These are phyloP conservation scores for Aphaenogaster rudis DNA, from an alignment of 1,140 invertebrate genomes.

Conservation along the genomic window DNA sequence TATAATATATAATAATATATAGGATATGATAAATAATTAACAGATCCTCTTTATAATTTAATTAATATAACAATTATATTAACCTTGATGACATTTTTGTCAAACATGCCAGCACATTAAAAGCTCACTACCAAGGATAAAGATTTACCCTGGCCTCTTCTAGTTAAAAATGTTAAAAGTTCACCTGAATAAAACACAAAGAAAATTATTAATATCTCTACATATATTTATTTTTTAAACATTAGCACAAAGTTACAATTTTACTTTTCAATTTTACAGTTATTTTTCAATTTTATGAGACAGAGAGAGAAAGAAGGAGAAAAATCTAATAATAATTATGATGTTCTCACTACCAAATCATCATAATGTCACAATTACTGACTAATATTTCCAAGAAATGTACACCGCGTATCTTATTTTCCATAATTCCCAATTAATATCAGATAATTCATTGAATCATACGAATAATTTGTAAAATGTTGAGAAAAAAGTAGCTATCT, in stretches of 20 bases:
- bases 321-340: not conserved
- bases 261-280: not conserved
- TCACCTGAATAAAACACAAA: slow-evolving; percentile 24
- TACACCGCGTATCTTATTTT: not conserved
- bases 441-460: not conserved
- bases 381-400: slow-evolving; percentile 24
- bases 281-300: no score
- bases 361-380: slow-evolving; percentile 11
- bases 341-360: not conserved
- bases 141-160: not conserved
- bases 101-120: slow-evolving; percentile 12
- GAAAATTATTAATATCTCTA: not conserved
- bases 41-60: not conserved
- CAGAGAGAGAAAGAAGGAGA: no score
- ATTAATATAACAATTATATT: not conserved
- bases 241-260: not conserved
- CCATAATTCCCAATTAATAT: not conserved
- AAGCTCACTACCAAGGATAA: not conserved
- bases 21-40: not conserved
- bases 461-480: not conserved
- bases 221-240: slow-evolving; percentile 5
- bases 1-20: slow-evolving; percentile 2
- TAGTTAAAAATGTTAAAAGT: not conserved
- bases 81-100: slow-evolving; percentile 41
- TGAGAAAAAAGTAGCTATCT: not conserved